Conservation (phyloP, 2,797 vertebrate genomes). For the Myotis planiceps region DNA sequence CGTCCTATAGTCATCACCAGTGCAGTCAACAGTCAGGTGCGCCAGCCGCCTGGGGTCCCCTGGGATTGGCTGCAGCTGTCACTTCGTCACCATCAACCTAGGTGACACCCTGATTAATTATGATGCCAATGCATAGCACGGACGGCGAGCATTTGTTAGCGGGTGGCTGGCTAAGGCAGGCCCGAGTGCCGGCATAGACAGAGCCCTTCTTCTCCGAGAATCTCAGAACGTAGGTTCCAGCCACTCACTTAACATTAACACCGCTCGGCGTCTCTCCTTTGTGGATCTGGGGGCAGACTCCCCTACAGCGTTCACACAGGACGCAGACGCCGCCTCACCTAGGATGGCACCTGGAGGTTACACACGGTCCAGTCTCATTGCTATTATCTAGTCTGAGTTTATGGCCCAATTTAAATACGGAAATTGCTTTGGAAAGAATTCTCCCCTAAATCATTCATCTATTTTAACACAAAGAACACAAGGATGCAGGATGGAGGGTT, state of each 20-base stretch:
- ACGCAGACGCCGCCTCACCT: background rate
- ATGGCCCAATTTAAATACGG: constrained; percentile 58
- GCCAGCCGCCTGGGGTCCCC: background rate
- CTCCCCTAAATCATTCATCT: background rate
- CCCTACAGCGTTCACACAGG: no score
- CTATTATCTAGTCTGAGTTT: constrained; percentile 60
- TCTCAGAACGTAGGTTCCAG: background rate
- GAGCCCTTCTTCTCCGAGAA: background rate
- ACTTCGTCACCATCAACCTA: background rate
- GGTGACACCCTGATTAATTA: background rate
- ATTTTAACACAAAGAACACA: constrained; percentile 49
- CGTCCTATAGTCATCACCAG: rapidly evolving
- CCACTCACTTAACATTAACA: background rate
- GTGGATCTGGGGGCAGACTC: background rate
- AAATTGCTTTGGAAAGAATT: constrained; percentile 49
- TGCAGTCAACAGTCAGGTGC: rapidly evolving
- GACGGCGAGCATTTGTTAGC: no score
- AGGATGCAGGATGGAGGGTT: background rate
- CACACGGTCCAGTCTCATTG: background rate
- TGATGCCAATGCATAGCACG: rapidly evolving
- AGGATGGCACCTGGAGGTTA: background rate
- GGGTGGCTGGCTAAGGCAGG: no score
- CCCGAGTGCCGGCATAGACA: background rate
- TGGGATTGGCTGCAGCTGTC: no score
- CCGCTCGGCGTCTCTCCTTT: background rate